Percentiles rank a stretch among this genome's conserved stretches.
phyloP scores from a whole-genome alignment of 2,797 vertebrate genomes.

The Rachycentron canadum region DNA sequence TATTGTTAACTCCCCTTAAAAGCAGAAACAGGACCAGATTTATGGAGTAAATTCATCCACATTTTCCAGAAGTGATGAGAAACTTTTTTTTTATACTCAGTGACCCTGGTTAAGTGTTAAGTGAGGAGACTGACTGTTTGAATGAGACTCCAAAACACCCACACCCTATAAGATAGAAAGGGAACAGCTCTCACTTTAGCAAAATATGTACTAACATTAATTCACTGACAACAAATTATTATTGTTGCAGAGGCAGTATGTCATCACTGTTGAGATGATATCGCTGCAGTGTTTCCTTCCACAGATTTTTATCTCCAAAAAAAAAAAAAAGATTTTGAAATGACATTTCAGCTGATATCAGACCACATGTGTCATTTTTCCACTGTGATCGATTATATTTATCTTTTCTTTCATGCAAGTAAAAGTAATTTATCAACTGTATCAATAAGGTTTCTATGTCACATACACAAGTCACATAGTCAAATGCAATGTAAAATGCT shows the following conservation, averaged over 20 bases:
- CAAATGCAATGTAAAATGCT: background rate
- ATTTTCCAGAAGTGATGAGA: too few relatives aligned
- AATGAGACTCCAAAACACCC: conserved; percentile 31
- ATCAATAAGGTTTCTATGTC: too few relatives aligned
- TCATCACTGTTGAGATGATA: background rate
- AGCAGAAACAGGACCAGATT: too few relatives aligned
- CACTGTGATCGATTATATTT: background rate
- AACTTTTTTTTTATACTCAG: too few relatives aligned
- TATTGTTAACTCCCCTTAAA: too few relatives aligned
- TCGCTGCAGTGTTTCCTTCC: background rate
- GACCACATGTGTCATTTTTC: background rate
- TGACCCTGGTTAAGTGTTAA: too few relatives aligned
- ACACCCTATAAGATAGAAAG: conserved; percentile 18
- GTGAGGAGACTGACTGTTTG: background rate
- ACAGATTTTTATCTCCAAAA: background rate
- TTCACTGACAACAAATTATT: conserved; percentile 1
- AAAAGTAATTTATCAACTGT: too few relatives aligned
- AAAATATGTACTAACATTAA: too few relatives aligned
- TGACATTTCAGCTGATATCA: background rate
- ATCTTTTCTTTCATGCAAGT: background rate
- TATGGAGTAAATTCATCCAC: too few relatives aligned
- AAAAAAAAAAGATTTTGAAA: background rate
- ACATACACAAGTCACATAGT: background rate
- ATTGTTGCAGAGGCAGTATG: background rate
- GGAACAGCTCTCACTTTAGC: background rate